These are phyloP conservation scores for Byasa hedistus DNA, from an alignment of 2,888 invertebrate species.

Conservation along the genomic window DNA sequence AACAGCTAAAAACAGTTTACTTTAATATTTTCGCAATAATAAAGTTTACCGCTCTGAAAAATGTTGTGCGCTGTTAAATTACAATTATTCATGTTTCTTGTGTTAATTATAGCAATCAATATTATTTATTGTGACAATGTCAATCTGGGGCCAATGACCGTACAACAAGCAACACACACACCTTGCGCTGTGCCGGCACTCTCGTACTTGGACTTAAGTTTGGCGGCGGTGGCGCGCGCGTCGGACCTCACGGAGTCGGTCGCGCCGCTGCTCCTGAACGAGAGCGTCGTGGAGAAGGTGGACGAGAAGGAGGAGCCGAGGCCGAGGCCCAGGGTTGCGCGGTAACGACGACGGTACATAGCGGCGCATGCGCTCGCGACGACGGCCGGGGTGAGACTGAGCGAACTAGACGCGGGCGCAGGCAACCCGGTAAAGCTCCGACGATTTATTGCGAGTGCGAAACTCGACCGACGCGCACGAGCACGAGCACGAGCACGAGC, in stretches of 20 bases:
- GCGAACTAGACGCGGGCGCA: slow-evolving; percentile 56
- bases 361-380: slow-evolving; percentile 46
- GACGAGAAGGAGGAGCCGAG: slow-evolving; percentile 71
- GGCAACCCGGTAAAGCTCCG: slow-evolving; percentile 68
- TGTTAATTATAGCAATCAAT: background rate
- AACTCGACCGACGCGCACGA: slow-evolving; percentile 50
- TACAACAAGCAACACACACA: slow-evolving; percentile 48
- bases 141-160: slow-evolving; percentile 18
- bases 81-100: no score
- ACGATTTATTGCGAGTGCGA: slow-evolving; percentile 66
- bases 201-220: slow-evolving; percentile 74
- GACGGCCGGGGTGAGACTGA: slow-evolving; percentile 60
- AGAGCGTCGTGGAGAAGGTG: slow-evolving; percentile 62
- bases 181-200: slow-evolving; percentile 75
- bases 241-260: slow-evolving; percentile 67
- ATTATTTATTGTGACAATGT: background rate
- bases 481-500: no score
- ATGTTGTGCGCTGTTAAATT: no score
- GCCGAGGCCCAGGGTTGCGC: slow-evolving; percentile 71
- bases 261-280: slow-evolving; percentile 42
- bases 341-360: slow-evolving; percentile 75
- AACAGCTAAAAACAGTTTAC: no score
- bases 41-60: no score
- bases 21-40: no score
- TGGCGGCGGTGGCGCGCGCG: slow-evolving; percentile 73